These are phyloP conservation scores for Drosophila melanogaster DNA, from an alignment of 1,140 invertebrate genomes.

Conservation along the genomic window Release_6_plus_ISO1_MT NT_033779.5:20445001-20445500, in stretches of 20 bases:
- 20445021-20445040: slow-evolving; percentile 81
- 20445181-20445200: slow-evolving; percentile 35
- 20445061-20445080: slow-evolving; percentile 29
- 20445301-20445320: slow-evolving; percentile 69
- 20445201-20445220: slow-evolving; percentile 71
- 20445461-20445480: slow-evolving; percentile 67
- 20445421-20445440: too few relatives aligned
- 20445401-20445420: slow-evolving; percentile 10
- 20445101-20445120: slow-evolving; percentile 46
- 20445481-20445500: slow-evolving; percentile 83
- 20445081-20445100: slow-evolving; percentile 18
- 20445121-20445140: slow-evolving; percentile 20
- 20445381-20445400: slow-evolving; percentile 23
- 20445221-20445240: slow-evolving; percentile 61
- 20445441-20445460: too few relatives aligned
- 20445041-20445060: slow-evolving; percentile 56
- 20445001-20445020: slow-evolving; percentile 79
- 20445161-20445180: slow-evolving; percentile 34
- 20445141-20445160: slow-evolving; percentile 34
- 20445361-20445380: slow-evolving; percentile 31
- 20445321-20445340: slow-evolving; percentile 70
- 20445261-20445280: slow-evolving; percentile 16
- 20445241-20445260: slow-evolving; percentile 67
- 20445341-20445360: slow-evolving; percentile 60
- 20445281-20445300: slow-evolving; percentile 20